Conservation (phyloP, 2,797 vertebrate species). For the Cossypha niveicapilla region DNA sequence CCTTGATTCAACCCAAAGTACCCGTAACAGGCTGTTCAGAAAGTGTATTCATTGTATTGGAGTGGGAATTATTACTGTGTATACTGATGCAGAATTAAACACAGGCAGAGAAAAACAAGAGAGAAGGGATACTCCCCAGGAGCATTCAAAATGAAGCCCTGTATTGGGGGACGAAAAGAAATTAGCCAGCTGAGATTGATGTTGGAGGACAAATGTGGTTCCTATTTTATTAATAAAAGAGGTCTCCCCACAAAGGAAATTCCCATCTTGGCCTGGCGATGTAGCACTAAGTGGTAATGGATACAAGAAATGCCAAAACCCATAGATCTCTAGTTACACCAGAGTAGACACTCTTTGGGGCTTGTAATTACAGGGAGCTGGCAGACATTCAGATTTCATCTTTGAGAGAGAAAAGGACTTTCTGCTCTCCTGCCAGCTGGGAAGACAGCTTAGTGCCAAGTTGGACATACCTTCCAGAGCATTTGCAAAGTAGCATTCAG, state of each 20-base stretch:
- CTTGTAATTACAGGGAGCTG: conserved; percentile 43
- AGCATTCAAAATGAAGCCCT: background rate
- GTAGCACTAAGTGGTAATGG: conserved; percentile 36
- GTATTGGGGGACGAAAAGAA: background rate
- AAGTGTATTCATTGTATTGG: background rate
- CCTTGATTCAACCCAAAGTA: background rate
- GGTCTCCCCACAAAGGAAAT: conserved; percentile 43
- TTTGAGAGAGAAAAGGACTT: conserved; percentile 34
- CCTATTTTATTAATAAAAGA: conserved; percentile 39
- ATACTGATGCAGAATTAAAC: background rate
- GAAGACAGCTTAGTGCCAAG: background rate
- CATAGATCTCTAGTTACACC: conserved; percentile 23
- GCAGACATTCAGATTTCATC: conserved; percentile 44
- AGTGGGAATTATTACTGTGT: background rate
- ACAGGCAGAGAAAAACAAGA: background rate
- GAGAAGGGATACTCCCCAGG: background rate
- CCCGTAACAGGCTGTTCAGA: background rate
- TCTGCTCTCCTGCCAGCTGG: conserved; percentile 2
- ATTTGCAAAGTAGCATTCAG: background rate
- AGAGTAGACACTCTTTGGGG: conserved; percentile 11
- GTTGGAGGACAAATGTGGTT: background rate
- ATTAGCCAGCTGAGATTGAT: conserved; percentile 4
- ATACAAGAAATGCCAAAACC: conserved; percentile 28
- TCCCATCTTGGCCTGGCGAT: conserved; percentile 20
- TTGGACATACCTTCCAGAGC: background rate